Evolutionary conservation across 1,140 invertebrate genomes (phyloP).

Genomic region (Plectrocnemia conspersa): DNA sequence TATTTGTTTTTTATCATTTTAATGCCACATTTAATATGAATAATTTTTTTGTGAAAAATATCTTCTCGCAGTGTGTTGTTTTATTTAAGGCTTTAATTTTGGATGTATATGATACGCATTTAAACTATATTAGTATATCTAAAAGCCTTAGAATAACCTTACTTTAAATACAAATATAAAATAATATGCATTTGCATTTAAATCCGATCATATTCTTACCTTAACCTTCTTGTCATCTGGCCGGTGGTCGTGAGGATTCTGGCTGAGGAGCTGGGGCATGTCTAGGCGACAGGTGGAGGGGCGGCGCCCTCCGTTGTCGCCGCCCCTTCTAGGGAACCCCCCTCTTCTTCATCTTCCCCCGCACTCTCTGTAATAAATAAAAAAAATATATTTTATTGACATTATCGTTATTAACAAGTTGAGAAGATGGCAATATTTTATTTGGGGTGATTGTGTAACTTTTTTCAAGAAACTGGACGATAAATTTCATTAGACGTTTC

Average conservation of each 20-base stretch:
- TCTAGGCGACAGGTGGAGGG: constrained; percentile 49
- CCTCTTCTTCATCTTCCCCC: constrained; percentile 46
- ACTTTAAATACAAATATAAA: not conserved
- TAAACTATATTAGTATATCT: not conserved
- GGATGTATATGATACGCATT: too few species aligned
- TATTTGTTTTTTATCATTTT: too few species aligned
- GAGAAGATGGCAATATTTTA: too few species aligned
- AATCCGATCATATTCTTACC: constrained; percentile 35
- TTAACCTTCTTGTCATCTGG: constrained; percentile 51
- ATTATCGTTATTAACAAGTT: too few species aligned
- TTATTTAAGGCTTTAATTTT: too few species aligned
- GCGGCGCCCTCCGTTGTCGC: constrained; percentile 37
- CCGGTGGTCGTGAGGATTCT: constrained; percentile 42
- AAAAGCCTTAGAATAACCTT: not conserved
- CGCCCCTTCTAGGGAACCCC: constrained; percentile 23
- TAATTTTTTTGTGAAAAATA: too few species aligned
- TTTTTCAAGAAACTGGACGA: too few species aligned
- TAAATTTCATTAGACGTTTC: too few species aligned
- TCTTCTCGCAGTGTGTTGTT: too few species aligned
- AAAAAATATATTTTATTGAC: constrained; percentile 8
- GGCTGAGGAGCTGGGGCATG: constrained; percentile 47
- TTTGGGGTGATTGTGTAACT: too few species aligned
- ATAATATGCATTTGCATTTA: not conserved
- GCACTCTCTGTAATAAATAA: constrained; percentile 42
- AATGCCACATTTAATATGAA: too few species aligned